phyloP scores from a whole-genome alignment of 2,113 vertebrate species.

The Guaruba guarouba region DNA sequence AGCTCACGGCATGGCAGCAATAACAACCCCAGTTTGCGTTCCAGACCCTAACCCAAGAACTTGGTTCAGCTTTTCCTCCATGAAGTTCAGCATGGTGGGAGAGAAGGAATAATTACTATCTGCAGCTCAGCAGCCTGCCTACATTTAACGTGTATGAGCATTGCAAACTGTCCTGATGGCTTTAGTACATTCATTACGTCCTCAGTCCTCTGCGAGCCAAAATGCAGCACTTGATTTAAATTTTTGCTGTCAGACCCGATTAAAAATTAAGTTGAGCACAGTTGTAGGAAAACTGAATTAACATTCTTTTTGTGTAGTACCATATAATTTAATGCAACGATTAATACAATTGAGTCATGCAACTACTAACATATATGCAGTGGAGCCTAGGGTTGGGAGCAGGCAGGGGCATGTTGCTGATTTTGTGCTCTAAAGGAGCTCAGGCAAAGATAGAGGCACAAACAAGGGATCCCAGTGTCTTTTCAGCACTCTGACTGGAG shows the following conservation, averaged over 20 bases:
- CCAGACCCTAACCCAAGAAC: neutral
- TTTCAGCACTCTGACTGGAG: neutral
- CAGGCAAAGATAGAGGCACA: neutral
- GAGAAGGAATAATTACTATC: constrained; percentile 63
- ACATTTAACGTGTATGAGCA: constrained; percentile 33
- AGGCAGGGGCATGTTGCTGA: neutral
- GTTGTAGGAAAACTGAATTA: constrained; percentile 75
- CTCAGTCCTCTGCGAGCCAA: constrained; percentile 50
- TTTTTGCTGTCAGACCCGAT: constrained; percentile 77
- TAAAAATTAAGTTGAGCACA: constrained; percentile 77
- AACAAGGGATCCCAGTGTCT: neutral
- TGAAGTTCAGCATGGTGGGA: constrained; percentile 12
- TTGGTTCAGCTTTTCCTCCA: neutral
- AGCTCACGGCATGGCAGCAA: rapidly evolving
- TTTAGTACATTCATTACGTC: constrained; percentile 22
- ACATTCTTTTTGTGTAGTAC: constrained; percentile 72
- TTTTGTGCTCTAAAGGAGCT: neutral
- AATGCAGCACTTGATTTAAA: constrained; percentile 72
- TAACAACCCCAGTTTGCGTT: rapidly evolving
- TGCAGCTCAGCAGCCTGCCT: constrained; percentile 59
- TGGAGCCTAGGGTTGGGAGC: neutral
- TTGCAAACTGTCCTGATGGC: constrained; percentile 44
- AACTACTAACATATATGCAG: neutral
- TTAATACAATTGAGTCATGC: constrained; percentile 66
- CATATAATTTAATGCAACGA: constrained; percentile 76